phyloP scores from a whole-genome alignment of 2,888 invertebrate genomes.

The Lycia hirtaria region DNA sequence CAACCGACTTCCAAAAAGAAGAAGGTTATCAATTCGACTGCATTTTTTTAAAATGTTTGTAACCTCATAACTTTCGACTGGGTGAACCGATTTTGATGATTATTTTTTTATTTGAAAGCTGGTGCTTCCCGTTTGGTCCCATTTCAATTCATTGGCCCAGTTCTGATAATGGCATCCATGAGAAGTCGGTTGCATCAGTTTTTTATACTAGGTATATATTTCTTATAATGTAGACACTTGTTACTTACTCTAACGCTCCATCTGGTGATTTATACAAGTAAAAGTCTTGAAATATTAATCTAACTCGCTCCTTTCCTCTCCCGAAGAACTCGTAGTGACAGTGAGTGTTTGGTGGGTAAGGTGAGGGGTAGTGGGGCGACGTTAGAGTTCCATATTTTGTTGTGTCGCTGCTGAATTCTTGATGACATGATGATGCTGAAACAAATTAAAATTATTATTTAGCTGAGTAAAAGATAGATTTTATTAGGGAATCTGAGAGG shows the following conservation, averaged over 20 bases:
- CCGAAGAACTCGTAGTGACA: slow-evolving; percentile 97
- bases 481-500: too few relatives aligned
- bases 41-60: too few relatives aligned
- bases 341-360: slow-evolving; percentile 91
- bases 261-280: slow-evolving; percentile 89
- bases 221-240: not conserved
- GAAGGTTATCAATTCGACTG: too few relatives aligned
- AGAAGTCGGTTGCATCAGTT: not conserved
- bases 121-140: too few relatives aligned
- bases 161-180: too few relatives aligned
- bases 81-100: too few relatives aligned
- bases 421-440: slow-evolving; percentile 92
- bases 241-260: slow-evolving; percentile 87
- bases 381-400: slow-evolving; percentile 93
- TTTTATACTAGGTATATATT: not conserved
- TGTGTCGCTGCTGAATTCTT: slow-evolving; percentile 91
- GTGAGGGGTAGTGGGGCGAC: slow-evolving; percentile 93
- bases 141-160: too few relatives aligned
- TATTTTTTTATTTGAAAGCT: too few relatives aligned
- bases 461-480: not conserved
- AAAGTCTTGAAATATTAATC: slow-evolving; percentile 94
- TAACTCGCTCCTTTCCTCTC: slow-evolving; percentile 92
- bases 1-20: too few relatives aligned
- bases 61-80: too few relatives aligned
- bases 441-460: slow-evolving; percentile 49